A percentile compares a stretch with the other conserved stretches of the same genome.
These are phyloP conservation scores for Pristionchus entomophagus DNA, from an alignment of 2,888 invertebrate species.

Conservation along the genomic window DNA sequence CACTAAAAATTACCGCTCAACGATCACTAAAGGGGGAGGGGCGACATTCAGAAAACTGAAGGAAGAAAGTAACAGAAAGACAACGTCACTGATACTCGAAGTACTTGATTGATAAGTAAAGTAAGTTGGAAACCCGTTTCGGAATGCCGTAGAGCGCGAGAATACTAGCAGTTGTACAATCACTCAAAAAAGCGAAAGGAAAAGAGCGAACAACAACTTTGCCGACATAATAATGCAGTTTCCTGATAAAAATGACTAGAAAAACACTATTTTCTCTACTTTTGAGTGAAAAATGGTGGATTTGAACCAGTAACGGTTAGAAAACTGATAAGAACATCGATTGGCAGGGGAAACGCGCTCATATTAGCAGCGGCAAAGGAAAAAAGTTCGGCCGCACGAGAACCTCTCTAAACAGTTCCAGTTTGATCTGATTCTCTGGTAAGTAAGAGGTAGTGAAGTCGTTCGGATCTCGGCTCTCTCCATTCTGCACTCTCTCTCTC, in stretches of 20 bases:
- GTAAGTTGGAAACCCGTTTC: not conserved
- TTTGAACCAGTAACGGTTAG: too few species aligned
- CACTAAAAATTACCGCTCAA: too few species aligned
- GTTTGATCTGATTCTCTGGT: not conserved
- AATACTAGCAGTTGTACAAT: not conserved
- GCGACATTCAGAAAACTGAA: not conserved
- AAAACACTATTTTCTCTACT: not conserved
- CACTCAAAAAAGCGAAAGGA: constrained; percentile 17
- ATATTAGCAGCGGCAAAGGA: not conserved
- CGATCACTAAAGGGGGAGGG: not conserved
- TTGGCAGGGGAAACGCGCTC: not conserved
- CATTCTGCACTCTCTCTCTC: not conserved
- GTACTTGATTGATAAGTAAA: too few species aligned
- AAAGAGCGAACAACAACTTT: too few species aligned
- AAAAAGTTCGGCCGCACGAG: not conserved
- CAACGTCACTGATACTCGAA: not conserved
- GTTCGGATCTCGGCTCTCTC: not conserved
- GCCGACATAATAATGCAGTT: too few species aligned
- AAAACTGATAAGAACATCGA: not conserved
- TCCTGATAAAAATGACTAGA: not conserved
- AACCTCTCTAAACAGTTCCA: constrained; percentile 13
- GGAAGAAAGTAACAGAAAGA: not conserved
- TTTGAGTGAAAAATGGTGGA: not conserved
- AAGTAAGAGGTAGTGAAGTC: not conserved
- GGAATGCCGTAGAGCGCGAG: not conserved